Base-by-base conservation (phyloP, 2,888 invertebrate species). In the Clitarchus hookeri region DNA sequence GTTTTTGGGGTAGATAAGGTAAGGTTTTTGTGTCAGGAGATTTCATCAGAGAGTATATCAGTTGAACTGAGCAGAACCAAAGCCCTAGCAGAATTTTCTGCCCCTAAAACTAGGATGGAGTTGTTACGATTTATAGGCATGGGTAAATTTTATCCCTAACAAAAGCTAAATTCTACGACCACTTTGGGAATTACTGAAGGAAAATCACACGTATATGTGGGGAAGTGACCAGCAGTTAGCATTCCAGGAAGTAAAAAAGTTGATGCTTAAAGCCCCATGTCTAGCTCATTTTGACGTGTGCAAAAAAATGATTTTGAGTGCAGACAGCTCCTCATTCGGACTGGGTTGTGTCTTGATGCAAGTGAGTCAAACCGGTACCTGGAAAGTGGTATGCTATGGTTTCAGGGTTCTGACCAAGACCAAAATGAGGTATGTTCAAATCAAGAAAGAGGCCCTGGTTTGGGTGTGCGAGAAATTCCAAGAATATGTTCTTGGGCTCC, bases 331-430 rank as follows among this genome's bases (percentile, higher is more conserved):
- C 8, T 65, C 65, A 19, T 65, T 65, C 16, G 65, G 65, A n/a
- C n/a, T 65, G n/a, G 65, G 65, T n/a, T 65, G 65, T 65, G 12
- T 65, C n/a, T 65, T 65, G n/a, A 65, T 65, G 65, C 65, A 65
- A 65, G 65, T n/a, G 16, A 19, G 65, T n/a, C 13, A 65, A n/a
- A 65, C 11, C 16, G 23, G 65, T 23, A 65, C 65, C 8, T 1
- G 65, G 65, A 23, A 65, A n/a, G 65, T n/a, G n/a, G n/a, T n/a
- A n/a, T n/a, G n/a, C n/a, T n/a, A n/a, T n/a, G n/a, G n/a, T n/a
- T n/a, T n/a, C n/a, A n/a, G n/a, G n/a, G n/a, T n/a, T n/a, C n/a
- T n/a, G n/a, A n/a, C n/a, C n/a, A n/a, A n/a, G n/a, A n/a, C n/a
- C n/a, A n/a, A n/a, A n/a, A n/a, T n/a, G n/a, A n/a, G n/a, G n/a